Base-by-base conservation (phyloP, 2,797 vertebrate species). In the Benthosema pterotum region DNA sequence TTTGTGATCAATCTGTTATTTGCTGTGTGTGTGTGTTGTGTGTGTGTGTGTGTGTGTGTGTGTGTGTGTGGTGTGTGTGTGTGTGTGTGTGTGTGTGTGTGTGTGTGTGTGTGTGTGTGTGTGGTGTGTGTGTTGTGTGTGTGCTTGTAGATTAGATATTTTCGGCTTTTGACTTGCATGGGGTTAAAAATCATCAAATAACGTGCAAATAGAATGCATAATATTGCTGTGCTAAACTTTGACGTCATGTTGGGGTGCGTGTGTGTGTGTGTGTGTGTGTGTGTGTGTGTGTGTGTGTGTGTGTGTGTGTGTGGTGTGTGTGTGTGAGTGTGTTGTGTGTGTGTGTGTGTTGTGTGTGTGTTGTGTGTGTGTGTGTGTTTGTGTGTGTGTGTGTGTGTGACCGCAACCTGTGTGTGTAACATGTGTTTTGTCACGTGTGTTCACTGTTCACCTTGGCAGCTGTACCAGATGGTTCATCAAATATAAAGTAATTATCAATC, bases 381-480 rank as follows among this genome's bases (percentile, higher is more conserved):
- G 71, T 25, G 48, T 56, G 43, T 2, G 16, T 57, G 7, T 56
- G 18, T 22, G 19, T 22, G 19, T 22, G n/a, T n/a, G n/a, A n/a
- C n/a, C n/a, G n/a, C n/a, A n/a, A 28, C 22, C 22, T 25, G 22
- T 25, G 22, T 28, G 32, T 32, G 9, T 32, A 8, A 2, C 57
- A 67, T 69, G 69, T 63, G 38, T 69, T 77, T 62, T 22, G 52
- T 59, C 63, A 2, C 2, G 58, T 55, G 75, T 56, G 72, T 49
- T 79, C 54, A 72, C 67, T 4, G 2, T 22, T 2, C n/a, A n/a
- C n/a, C 77, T 75, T 67, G 77, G 73, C 73, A 70, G 58, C 11
- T 60, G 60, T 74, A 83, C 86, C 88, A 90, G 88, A 89, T 89
- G 88, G 87, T 85, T 89, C 76, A 79, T 84, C 85, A 79, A 88